These are phyloP conservation scores for Gymnocheta viridis DNA, from an alignment of 2,888 invertebrate species.

Conservation along the genomic window DNA sequence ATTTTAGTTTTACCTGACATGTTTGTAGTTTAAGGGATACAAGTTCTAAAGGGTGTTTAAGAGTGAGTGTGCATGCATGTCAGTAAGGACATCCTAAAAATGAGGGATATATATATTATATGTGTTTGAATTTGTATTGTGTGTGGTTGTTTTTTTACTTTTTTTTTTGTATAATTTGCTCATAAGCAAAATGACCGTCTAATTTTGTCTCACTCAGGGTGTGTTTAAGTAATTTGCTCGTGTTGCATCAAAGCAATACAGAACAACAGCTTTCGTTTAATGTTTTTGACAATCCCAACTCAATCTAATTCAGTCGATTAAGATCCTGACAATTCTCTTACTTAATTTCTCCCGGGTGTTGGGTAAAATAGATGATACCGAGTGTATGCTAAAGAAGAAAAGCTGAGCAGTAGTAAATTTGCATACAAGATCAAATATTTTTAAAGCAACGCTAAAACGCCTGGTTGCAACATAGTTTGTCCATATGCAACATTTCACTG, in stretches of 20 bases:
- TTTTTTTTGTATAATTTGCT: not conserved
- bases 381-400: no score
- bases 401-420: no score
- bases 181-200: slow-evolving; percentile 35
- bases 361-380: no score
- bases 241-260: not conserved
- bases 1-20: slow-evolving; percentile 23
- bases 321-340: no score
- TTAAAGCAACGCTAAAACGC: no score
- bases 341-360: no score
- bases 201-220: slow-evolving; percentile 36
- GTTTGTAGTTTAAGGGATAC: slow-evolving; percentile 22
- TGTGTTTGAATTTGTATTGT: not conserved
- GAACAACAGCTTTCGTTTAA: not conserved
- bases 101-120: not conserved
- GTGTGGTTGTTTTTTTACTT: not conserved
- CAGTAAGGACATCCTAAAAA: slow-evolving; percentile 16
- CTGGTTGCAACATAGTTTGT: no score
- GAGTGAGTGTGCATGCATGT: slow-evolving; percentile 13
- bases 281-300: not conserved
- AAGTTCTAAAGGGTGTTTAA: slow-evolving; percentile 26
- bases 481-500: no score
- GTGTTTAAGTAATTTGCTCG: slow-evolving; percentile 1
- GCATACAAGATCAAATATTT: no score
- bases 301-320: not conserved